phyloP scores from a whole-genome alignment of 2,797 vertebrate species.

The Lophius americanus region DNA sequence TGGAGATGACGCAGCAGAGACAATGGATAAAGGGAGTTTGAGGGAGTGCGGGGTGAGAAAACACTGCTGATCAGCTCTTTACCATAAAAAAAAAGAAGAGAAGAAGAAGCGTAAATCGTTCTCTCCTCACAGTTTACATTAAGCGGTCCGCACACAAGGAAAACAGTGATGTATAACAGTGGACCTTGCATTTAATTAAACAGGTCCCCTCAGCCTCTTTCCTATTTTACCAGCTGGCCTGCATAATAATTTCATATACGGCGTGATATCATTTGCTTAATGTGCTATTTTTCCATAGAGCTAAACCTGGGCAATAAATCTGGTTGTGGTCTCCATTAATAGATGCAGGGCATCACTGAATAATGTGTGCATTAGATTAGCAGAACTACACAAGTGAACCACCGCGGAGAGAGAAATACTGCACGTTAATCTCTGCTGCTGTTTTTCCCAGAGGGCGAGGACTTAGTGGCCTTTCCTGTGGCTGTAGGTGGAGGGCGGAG shows the following conservation, averaged over 20 bases:
- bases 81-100: conserved; percentile 59
- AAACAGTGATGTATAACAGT: conserved; percentile 75
- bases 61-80: conserved; percentile 61
- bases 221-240: conserved; percentile 65
- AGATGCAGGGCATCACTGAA: conserved; percentile 75
- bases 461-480: conserved; percentile 45
- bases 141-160: conserved; percentile 67
- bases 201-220: conserved; percentile 55
- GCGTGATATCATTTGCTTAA: conserved; percentile 85
- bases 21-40: conserved; percentile 18
- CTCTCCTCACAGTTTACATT: conserved; percentile 65
- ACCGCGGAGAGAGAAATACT: conserved; percentile 71
- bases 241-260: conserved; percentile 82
- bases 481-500: conserved; percentile 19
- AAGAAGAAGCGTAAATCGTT: conserved; percentile 32
- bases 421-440: conserved; percentile 70
- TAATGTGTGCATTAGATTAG: conserved; percentile 83
- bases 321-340: conserved; percentile 76
- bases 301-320: conserved; percentile 85
- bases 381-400: conserved; percentile 67
- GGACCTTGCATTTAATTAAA: conserved; percentile 83
- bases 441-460: conserved; percentile 54
- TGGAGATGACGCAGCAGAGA: conserved; percentile 47
- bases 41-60: conserved; percentile 10
- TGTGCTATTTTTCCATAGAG: conserved; percentile 85